phyloP scores from a whole-genome alignment of 2,888 invertebrate genomes.

The Tromatobia lineatoria region DNA sequence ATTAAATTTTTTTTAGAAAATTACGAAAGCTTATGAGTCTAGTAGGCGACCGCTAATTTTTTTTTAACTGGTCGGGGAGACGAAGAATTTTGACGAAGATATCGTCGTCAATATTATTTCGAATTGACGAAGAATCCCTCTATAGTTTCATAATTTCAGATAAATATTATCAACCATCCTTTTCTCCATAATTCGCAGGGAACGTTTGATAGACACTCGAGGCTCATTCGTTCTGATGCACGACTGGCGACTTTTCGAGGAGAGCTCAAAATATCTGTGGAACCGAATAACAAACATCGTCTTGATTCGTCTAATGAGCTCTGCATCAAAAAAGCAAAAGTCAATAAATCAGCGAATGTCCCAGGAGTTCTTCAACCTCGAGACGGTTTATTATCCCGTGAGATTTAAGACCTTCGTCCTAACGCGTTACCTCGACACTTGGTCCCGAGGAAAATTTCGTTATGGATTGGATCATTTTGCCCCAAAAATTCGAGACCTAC shows the following conservation, averaged over 20 bases:
- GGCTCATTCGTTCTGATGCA: conserved; percentile 91
- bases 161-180: background rate
- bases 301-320: conserved; percentile 88
- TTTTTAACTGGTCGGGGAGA: too few species aligned
- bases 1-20: too few species aligned
- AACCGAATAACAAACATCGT: conserved; percentile 91
- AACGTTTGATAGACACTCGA: conserved; percentile 90
- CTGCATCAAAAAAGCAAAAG: too few species aligned
- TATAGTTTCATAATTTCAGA: too few species aligned
- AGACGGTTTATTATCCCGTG: conserved; percentile 91
- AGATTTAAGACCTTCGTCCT: conserved; percentile 87
- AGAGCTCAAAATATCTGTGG: conserved; percentile 91
- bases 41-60: too few species aligned
- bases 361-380: conserved; percentile 89
- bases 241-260: conserved; percentile 89
- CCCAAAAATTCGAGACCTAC: conserved; percentile 83
- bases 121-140: too few species aligned
- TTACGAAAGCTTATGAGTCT: too few species aligned
- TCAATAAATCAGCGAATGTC: conserved; percentile 64
- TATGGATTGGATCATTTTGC: conserved; percentile 84
- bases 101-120: too few species aligned
- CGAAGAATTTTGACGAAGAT: too few species aligned
- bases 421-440: conserved; percentile 89
- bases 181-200: conserved; percentile 83
- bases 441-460: conserved; percentile 89